phyloP scores from a whole-genome alignment of 35 echinoderm and acorn worm genomes.

The Anneissia japonica region DNA sequence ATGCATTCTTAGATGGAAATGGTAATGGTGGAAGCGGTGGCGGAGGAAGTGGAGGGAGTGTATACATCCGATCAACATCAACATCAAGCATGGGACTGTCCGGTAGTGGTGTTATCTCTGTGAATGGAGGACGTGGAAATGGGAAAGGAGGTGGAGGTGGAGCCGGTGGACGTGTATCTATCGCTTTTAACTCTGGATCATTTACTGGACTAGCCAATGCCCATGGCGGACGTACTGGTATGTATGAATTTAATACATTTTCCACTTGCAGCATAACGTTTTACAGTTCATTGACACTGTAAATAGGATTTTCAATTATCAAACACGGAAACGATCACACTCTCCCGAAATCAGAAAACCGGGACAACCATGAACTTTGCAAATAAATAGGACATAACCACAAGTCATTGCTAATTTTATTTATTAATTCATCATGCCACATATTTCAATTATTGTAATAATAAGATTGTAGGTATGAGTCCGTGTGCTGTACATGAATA shows the following conservation, averaged over 20 bases:
- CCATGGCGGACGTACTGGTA: conserved; percentile 45
- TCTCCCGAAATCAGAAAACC: background rate
- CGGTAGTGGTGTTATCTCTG: background rate
- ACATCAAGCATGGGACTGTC: background rate
- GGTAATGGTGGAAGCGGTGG: background rate
- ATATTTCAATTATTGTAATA: background rate
- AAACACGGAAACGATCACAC: background rate
- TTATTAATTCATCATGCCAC: background rate
- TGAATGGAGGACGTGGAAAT: background rate
- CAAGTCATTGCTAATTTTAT: background rate
- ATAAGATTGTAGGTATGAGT: too few species aligned
- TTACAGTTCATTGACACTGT: background rate
- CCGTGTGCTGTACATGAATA: too few species aligned
- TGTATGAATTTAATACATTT: background rate
- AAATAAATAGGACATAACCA: too few species aligned
- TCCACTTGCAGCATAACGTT: background rate
- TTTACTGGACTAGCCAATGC: conserved; percentile 44
- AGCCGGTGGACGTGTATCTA: conserved; percentile 49
- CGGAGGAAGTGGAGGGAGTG: background rate
- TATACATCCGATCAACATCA: background rate
- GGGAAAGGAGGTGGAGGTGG: conserved; percentile 40
- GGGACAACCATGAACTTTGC: background rate
- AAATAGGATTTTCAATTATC: background rate
- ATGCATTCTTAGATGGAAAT: conserved; percentile 10
- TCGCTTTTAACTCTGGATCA: background rate